Evolutionary conservation across 2,888 invertebrate genomes (phyloP), one percentile per base, ranked within the genome.

Genomic region (Athalia cordata): DNA sequence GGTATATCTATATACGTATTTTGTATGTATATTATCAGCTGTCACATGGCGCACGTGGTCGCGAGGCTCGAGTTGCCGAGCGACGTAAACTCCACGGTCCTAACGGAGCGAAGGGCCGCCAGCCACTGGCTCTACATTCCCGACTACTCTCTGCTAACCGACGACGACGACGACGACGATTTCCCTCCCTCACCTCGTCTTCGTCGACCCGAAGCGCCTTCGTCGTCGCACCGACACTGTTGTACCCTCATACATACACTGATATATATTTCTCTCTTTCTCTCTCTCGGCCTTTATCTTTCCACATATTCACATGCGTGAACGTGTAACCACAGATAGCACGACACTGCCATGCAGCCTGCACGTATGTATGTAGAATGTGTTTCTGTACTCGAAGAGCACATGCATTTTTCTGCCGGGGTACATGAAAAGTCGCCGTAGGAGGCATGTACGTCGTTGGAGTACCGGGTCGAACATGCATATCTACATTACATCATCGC

Each of bases 11-110:
- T 47, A 45, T 6, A 8, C 52, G 29, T 57, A 45, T 43, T 55
- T n/a, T 57, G 7, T 13, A 45, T 59, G 15, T 49, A 59, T 29
- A 47, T 62, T 13, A 62, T 81, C 81, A 83, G 84, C 86, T 87
- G 87, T 87, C 88, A 87, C 84, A 82, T 84, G 85, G 83, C 85
- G 86, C 89, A 89, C 88, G 89, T 88, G 89, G 86, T 83, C 93
- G 93, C 93, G 91, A 94, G 94, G 94, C 92, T 95, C 95, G 82
- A 95, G 90, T 87, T 94, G 94, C 94, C 95, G 94, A 59, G 94
- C 91, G 80, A 92, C 91, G 79, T 91, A 89, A 81, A 84, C 80
- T 80, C 92, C 90, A 93, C 94, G 90, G 93, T 93, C 87, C 83
- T 85, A 85, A 88, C 89, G 88, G 83, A 86, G 84, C 89, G 85